Evolutionary conservation across 2,113 vertebrate species (phyloP).

Genomic region (Chaetops frenatus): DNA sequence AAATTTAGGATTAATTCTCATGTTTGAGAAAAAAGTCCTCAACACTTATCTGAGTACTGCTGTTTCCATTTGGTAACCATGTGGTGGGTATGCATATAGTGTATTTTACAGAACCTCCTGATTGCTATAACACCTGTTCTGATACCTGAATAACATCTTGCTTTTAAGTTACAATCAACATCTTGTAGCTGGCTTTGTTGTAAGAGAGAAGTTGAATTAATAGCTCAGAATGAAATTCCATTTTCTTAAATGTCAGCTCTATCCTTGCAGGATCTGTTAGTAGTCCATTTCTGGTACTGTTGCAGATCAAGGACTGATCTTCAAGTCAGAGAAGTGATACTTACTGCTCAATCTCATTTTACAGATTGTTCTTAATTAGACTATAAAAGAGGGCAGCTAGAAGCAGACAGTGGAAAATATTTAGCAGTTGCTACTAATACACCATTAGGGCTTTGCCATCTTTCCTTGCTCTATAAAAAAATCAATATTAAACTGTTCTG

Average conservation of each 20-base stretch:
- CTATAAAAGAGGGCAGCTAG: neutral
- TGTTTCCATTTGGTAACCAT: neutral
- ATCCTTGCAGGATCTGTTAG: neutral
- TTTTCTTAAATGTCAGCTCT: neutral
- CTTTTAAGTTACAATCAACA: neutral
- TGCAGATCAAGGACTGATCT: neutral
- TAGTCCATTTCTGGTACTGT: neutral
- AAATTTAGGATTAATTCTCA: neutral
- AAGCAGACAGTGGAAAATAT: neutral
- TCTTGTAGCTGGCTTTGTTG: neutral
- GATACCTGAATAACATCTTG: neutral
- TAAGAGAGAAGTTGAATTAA: neutral
- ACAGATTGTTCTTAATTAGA: neutral
- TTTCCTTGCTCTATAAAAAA: neutral
- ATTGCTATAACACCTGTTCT: neutral
- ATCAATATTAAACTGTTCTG: neutral
- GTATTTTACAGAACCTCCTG: neutral
- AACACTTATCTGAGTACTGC: neutral
- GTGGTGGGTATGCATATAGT: neutral
- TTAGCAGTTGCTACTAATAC: neutral
- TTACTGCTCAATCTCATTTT: neutral
- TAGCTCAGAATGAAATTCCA: neutral
- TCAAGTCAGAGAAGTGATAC: neutral
- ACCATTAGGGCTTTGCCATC: neutral
- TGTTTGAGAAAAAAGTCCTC: neutral